Evolutionary conservation across 1,140 invertebrate species (phyloP), one percentile per base, ranked within the genome.

Genomic region (Eubasilissa regina): DNA sequence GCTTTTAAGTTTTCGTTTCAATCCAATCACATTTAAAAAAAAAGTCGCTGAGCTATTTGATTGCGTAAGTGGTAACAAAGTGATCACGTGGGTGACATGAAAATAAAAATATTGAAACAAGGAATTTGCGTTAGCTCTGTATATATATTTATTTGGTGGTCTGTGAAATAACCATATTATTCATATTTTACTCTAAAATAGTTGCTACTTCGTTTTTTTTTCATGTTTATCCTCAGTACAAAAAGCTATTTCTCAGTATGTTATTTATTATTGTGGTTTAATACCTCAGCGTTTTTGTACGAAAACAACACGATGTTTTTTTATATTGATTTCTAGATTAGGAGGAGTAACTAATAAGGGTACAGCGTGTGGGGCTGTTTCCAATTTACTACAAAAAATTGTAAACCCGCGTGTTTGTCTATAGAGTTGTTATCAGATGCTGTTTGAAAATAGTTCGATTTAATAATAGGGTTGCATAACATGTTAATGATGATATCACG

Each of bases 311-410:
- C n/a, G 17, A 6, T 48, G 56, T 44, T 55, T 73, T 76, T 77
- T 77, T 77, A 77, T 74, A 72, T 66, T 35, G 53, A 73, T 48
- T 58, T 58, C n/a, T 56, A 76, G 81, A 82, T 82, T 74, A 79
- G 25, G 25, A 1, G 25, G 45, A 62, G 74, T 73, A 77, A 79
- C 77, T 82, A 79, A 79, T 74, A 79, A 66, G 75, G 60, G 44
- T 62, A 56, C 81, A 58, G 53, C 81, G 81, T 82, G 81, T 82
- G 81, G 74, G 81, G 81, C 51, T 73, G 70, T 73, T 73, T 66
- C 56, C 47, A 77, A 21, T 64, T 48, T 75, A 51, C 25, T 35
- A 35, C 21, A n/a, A 55, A 60, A 53, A 77, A 66, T 15, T 0
- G 45, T n/a, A 25, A 25, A 25, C 58, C 51, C 58, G 44, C 60